Conservation (phyloP, 2,113 vertebrate genomes). For the Eleginops maclovinus region DNA sequence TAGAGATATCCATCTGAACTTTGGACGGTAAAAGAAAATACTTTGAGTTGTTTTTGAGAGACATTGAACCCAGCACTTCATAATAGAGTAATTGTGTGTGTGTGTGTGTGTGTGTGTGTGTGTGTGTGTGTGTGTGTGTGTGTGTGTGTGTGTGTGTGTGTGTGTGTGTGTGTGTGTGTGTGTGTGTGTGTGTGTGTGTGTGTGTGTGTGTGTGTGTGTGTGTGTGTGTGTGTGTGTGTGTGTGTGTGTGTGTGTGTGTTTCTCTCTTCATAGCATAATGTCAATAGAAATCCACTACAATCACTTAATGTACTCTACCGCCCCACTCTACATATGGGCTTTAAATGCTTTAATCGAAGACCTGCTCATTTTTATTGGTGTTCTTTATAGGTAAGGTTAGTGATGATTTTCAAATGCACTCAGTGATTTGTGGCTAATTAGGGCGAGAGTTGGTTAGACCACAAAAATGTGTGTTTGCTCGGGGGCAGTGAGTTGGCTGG, state of each 20-base stretch:
- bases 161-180: conserved; percentile 38
- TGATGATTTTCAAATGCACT: conserved; percentile 79
- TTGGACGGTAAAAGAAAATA: conserved; percentile 17
- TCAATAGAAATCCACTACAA: conserved; percentile 74
- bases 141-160: conserved; percentile 35
- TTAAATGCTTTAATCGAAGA: conserved; percentile 75
- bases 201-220: conserved; percentile 32
- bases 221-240: conserved; percentile 39
- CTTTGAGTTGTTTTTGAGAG: conserved; percentile 17
- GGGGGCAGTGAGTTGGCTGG: conserved; percentile 18
- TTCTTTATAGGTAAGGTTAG: conserved; percentile 77
- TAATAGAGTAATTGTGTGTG: conserved; percentile 42
- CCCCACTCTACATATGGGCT: conserved; percentile 71
- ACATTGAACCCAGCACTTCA: neutral
- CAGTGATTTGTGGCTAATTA: conserved; percentile 78
- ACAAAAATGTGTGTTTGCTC: conserved; percentile 53
- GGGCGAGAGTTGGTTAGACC: conserved; percentile 54
- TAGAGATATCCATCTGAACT: conserved; percentile 1
- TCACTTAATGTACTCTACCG: conserved; percentile 74
- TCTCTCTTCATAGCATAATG: conserved; percentile 58
- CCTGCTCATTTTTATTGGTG: conserved; percentile 76
- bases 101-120: conserved; percentile 30
- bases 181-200: conserved; percentile 30
- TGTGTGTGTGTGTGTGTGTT: conserved; percentile 32
- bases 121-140: conserved; percentile 32